These are phyloP conservation scores for Lycophotia porphyrea DNA, from an alignment of 2,888 invertebrate species.

Conservation along the genomic window DNA sequence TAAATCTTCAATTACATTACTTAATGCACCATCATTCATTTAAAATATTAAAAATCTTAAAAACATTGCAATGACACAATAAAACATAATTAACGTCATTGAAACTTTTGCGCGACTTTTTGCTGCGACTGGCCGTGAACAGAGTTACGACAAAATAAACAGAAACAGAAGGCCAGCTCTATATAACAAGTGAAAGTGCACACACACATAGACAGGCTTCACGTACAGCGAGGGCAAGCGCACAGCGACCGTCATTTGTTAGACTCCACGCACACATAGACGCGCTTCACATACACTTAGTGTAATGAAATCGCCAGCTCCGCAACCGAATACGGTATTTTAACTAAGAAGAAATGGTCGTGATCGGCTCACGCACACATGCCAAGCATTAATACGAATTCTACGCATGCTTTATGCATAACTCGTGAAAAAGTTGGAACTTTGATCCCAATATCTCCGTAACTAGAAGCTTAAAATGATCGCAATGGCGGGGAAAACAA, in stretches of 20 bases:
- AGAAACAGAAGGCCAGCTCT: neutral
- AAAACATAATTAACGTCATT: constrained; percentile 65
- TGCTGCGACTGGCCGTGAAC: constrained; percentile 54
- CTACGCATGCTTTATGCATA: neutral
- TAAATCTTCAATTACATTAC: neutral
- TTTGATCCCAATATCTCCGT: too few species aligned
- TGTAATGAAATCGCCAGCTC: neutral
- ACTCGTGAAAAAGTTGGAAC: too few species aligned
- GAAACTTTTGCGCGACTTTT: constrained; percentile 67
- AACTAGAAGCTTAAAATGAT: too few species aligned
- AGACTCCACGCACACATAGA: neutral
- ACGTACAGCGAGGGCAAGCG: neutral
- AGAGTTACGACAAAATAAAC: constrained; percentile 8
- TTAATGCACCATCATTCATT: constrained; percentile 1
- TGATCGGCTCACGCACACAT: neutral
- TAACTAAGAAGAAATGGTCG: neutral
- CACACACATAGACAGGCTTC: neutral
- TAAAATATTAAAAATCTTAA: constrained; percentile 33
- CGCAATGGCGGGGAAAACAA: too few species aligned
- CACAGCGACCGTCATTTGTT: neutral
- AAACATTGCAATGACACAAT: constrained; percentile 54
- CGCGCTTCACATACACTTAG: neutral
- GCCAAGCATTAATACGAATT: neutral
- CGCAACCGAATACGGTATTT: neutral
- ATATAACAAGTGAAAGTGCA: neutral